Percentiles rank a stretch among this genome's conserved stretches.
These are phyloP conservation scores for Pterostichus niger DNA, from an alignment of 2,888 invertebrate species.

Conservation along the genomic window DNA sequence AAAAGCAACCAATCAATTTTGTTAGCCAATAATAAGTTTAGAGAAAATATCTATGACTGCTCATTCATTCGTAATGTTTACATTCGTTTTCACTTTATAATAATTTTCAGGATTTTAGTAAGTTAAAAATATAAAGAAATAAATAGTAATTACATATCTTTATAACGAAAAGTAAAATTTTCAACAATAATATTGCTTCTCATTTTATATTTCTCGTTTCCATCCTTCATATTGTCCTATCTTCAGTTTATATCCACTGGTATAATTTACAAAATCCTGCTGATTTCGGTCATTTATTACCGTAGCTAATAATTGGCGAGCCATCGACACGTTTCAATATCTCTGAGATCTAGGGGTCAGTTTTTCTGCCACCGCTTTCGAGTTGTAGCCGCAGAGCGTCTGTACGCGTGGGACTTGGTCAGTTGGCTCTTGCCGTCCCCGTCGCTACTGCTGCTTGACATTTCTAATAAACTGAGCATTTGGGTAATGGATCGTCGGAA, in stretches of 20 bases:
- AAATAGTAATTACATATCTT: too few species aligned
- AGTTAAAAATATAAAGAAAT: too few species aligned
- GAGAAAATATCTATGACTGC: too few species aligned
- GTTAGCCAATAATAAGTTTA: too few species aligned
- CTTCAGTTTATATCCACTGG: neutral
- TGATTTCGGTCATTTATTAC: constrained; percentile 32
- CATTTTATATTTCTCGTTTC: neutral
- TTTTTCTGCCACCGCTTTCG: neutral
- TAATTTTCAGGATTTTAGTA: too few species aligned
- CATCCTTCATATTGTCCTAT: neutral
- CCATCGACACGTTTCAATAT: constrained; percentile 48
- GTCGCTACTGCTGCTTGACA: neutral
- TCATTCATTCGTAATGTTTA: too few species aligned
- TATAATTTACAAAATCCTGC: constrained; percentile 11
- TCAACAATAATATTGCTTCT: too few species aligned
- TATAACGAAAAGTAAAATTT: too few species aligned
- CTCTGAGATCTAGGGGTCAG: constrained; percentile 27
- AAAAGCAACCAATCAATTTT: too few species aligned
- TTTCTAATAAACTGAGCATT: constrained; percentile 35
- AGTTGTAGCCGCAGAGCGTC: neutral
- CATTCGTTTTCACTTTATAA: too few species aligned
- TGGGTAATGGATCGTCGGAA: constrained; percentile 23
- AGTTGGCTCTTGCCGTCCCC: neutral
- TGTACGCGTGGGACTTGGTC: neutral
- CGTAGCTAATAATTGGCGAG: constrained; percentile 13